A percentile compares a stretch with the other conserved stretches of the same genome.
Evolutionary conservation across 2,797 vertebrate species (phyloP).

Genomic region (Arnoldichthys spilopterus): DNA sequence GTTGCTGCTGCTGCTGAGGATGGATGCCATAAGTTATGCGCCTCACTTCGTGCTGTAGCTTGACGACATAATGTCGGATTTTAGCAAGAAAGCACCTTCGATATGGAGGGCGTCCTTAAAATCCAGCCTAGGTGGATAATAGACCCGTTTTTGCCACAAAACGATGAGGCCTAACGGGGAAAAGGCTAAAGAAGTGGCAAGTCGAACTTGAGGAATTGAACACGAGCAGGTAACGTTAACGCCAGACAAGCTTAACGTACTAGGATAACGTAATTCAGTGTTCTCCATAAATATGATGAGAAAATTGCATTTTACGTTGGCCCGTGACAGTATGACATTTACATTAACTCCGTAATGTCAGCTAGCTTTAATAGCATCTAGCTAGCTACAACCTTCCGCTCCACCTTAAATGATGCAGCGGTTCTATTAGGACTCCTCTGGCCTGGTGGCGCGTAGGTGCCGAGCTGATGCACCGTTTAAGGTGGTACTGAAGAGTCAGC

Average conservation of each 20-base stretch:
- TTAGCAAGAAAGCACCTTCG: neutral
- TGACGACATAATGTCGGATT: neutral
- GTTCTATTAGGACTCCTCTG: too few relatives aligned
- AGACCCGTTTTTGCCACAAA: neutral
- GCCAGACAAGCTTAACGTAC: neutral
- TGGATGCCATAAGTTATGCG: neutral
- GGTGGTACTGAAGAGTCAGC: too few relatives aligned
- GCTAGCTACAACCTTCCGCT: too few relatives aligned
- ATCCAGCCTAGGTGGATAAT: neutral
- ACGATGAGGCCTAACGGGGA: conserved; percentile 65
- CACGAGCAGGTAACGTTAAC: conserved; percentile 44
- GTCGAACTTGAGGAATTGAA: conserved; percentile 46
- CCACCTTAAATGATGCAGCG: too few relatives aligned
- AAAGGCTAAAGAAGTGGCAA: conserved; percentile 36
- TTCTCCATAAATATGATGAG: too few relatives aligned
- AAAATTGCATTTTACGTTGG: too few relatives aligned
- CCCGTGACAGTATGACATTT: too few relatives aligned
- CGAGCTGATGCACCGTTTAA: too few relatives aligned
- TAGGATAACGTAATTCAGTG: neutral
- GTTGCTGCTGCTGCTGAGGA: conserved; percentile 19
- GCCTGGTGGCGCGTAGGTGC: too few relatives aligned
- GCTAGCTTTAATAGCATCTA: too few relatives aligned
- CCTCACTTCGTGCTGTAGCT: neutral
- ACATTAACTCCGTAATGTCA: too few relatives aligned
- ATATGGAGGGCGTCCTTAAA: neutral